phyloP scores from a whole-genome alignment of 2,888 invertebrate genomes.

The Tetheella fluctuosa region DNA sequence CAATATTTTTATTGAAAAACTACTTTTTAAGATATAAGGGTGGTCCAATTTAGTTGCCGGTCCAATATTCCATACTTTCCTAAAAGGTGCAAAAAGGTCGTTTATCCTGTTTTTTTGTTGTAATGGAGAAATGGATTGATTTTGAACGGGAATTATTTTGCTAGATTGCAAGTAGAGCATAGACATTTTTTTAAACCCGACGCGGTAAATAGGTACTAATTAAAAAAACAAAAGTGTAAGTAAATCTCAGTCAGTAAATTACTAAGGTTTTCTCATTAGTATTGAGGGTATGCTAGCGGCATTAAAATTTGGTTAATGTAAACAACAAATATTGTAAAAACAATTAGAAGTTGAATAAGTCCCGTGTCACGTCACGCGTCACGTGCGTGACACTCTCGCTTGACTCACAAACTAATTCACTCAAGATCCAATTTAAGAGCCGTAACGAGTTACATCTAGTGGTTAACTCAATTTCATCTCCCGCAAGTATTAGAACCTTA shows the following conservation, averaged over 20 bases:
- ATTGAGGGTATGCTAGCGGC: not conserved
- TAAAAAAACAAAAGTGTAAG: no score
- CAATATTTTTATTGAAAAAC: no score
- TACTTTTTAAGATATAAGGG: no score
- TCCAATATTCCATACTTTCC: no score
- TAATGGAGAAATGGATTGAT: not conserved
- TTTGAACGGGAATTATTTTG: no score
- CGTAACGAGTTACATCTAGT: slow-evolving; percentile 10
- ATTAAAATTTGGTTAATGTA: not conserved
- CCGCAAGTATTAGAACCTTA: slow-evolving; percentile 24
- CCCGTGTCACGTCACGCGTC: not conserved
- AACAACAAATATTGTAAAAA: not conserved
- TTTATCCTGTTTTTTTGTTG: no score
- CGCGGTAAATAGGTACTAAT: no score
- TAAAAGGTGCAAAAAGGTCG: no score
- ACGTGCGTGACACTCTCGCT: not conserved
- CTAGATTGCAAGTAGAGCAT: no score
- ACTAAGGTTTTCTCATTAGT: not conserved
- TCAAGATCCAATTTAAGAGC: slow-evolving; percentile 5
- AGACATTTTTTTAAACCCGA: no score
- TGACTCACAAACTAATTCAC: not conserved
- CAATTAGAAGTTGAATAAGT: not conserved
- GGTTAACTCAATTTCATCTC: slow-evolving; percentile 3
- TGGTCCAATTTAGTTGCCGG: no score
- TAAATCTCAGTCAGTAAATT: no score